phyloP scores from a whole-genome alignment of 2,888 invertebrate genomes.

The Lordiphosa andalusiaca region DNA sequence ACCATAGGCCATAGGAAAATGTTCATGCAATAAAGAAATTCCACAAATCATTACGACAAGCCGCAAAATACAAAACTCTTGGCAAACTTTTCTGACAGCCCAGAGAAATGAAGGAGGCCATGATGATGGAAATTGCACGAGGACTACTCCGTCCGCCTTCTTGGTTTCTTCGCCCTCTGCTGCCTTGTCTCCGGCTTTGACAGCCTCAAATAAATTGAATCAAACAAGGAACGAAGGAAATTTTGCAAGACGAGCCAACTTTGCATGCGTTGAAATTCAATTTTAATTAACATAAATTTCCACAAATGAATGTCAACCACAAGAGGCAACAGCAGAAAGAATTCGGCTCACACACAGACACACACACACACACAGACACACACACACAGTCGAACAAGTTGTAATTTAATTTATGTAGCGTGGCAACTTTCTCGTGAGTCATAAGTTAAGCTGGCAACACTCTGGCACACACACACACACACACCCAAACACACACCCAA shows the following conservation, averaged over 20 bases:
- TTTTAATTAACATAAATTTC: conserved; percentile 75
- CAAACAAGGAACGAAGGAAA: conserved; percentile 54
- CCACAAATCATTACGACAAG: conserved; percentile 62
- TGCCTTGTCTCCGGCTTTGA: conserved; percentile 33
- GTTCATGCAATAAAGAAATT: conserved; percentile 55
- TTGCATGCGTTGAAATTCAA: conserved; percentile 72
- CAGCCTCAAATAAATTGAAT: conserved; percentile 67
- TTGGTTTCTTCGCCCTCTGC: conserved; percentile 7
- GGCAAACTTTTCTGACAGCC: conserved; percentile 44
- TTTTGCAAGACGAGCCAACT: conserved; percentile 36
- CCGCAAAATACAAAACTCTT: conserved; percentile 49
- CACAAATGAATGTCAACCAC: conserved; percentile 75
- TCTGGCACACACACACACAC: conserved; percentile 9
- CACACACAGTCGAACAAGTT: conserved; percentile 31
- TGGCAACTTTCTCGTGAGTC: conserved; percentile 64
- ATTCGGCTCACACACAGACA: conserved; percentile 3
- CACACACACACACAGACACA: conserved; percentile 11
- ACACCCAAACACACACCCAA: conserved; percentile 22
- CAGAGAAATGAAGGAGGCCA: conserved; percentile 25
- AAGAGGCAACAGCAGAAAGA: conserved; percentile 35
- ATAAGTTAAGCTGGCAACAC: conserved; percentile 53
- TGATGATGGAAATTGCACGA: neutral
- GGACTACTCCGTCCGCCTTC: conserved; percentile 5
- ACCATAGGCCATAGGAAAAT: conserved; percentile 34
- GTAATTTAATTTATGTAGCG: conserved; percentile 69